A percentile compares a stretch with the other conserved stretches of the same genome.
Evolutionary conservation across 2,113 vertebrate species (phyloP).

Genomic region (Notothenia rossii): DNA sequence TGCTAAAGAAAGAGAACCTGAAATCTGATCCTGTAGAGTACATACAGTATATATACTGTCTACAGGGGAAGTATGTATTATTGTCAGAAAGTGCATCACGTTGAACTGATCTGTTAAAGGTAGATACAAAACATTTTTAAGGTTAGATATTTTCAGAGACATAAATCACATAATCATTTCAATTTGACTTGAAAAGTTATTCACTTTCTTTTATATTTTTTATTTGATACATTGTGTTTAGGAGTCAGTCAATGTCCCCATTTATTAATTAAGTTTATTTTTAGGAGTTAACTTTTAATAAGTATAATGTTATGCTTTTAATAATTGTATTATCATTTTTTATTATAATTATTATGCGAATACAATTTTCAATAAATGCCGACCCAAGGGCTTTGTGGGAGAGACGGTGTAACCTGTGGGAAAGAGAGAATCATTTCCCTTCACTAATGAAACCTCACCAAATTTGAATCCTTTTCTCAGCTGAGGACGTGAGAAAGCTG

Average conservation of each 20-base stretch:
- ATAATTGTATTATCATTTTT: too few species aligned
- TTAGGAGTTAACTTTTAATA: too few species aligned
- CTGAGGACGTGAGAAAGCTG: slow-evolving; percentile 91
- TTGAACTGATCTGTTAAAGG: not conserved
- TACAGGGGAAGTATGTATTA: not conserved
- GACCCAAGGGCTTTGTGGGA: too few species aligned
- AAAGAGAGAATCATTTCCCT: not conserved
- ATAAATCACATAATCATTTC: not conserved
- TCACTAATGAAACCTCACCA: not conserved
- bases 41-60: not conserved
- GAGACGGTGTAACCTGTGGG: not conserved
- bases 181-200: not conserved
- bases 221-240: not conserved
- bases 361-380: too few species aligned
- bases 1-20: not conserved
- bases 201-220: not conserved
- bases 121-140: too few species aligned
- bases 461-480: slow-evolving; percentile 71
- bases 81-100: slow-evolving; percentile 1
- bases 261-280: not conserved
- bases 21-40: not conserved
- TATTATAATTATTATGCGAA: too few species aligned
- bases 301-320: too few species aligned
- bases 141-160: too few species aligned
- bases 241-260: not conserved